phyloP scores from a whole-genome alignment of 2,888 invertebrate species.

The Lycophotia porphyrea region DNA sequence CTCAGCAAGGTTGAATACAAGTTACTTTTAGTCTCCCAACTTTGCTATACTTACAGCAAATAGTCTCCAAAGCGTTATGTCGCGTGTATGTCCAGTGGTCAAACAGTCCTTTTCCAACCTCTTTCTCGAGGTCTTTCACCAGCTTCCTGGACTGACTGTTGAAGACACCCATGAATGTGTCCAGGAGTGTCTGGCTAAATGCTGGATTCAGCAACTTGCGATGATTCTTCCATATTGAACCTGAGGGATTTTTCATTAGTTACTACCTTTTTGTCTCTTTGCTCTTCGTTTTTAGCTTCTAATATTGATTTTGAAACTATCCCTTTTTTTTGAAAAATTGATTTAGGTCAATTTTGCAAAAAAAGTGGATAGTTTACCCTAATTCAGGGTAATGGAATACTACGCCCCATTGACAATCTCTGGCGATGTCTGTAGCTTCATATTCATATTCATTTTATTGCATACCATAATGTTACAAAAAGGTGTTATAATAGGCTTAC shows the following conservation, averaged over 20 bases:
- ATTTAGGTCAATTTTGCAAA: not conserved
- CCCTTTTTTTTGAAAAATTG: not conserved
- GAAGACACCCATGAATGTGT: conserved; percentile 77
- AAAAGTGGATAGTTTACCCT: not conserved
- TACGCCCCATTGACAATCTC: no score
- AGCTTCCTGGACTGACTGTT: conserved; percentile 76
- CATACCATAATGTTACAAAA: no score
- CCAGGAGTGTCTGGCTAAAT: conserved; percentile 76
- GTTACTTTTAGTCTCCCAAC: not conserved
- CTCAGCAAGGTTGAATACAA: not conserved
- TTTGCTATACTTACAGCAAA: conserved; percentile 78
- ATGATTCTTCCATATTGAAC: conserved; percentile 78
- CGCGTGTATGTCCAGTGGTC: conserved; percentile 81
- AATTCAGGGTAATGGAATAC: not conserved
- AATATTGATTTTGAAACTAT: not conserved
- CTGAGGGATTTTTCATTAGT: conserved; percentile 58
- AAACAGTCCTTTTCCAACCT: conserved; percentile 76
- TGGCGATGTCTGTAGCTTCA: not conserved
- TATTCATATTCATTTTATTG: no score
- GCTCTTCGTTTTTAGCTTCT: not conserved
- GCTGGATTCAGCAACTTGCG: conserved; percentile 79
- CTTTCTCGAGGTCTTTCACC: conserved; percentile 69
- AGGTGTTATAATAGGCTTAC: no score
- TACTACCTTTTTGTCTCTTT: no score
- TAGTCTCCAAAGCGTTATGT: conserved; percentile 81